Base-by-base conservation (phyloP, 2,113 vertebrate species). In the Triplophysa rosa region DNA sequence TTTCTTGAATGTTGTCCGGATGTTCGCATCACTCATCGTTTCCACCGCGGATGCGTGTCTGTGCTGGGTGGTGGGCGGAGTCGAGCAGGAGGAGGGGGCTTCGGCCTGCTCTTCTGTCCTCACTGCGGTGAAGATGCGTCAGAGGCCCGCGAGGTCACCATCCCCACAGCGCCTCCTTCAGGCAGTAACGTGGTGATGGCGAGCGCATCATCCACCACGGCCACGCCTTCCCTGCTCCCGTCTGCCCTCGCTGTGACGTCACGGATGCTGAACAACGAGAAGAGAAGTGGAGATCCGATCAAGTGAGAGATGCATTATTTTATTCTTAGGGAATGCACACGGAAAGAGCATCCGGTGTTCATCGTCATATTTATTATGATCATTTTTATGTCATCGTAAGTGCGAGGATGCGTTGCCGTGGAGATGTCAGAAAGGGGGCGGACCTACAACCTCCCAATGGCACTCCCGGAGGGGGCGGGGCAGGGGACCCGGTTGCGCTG, bases 51-150 rank as follows among this genome's bases (percentile, higher is more conserved):
- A 66, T 97, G 96, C 9, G 95, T 97, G 80, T 95, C 95, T 0
- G 95, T 96, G 69, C 87, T 97, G 78, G 94, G 95, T 0, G 84
- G 91, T 0, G 91, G 91, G 16, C 90, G 91, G 58, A 88, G 89
- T 78, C 83, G 92, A 21, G n/a, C n/a, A n/a, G 75, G 79, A 2
- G 59, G 77, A 1, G 86, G 87, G 6, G 91, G 88, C 1, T 83
- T 89, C 2, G 96, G 95, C 2, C 91, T 96, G 90, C 92, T 97
- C 37, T 97, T 97, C 90, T 97, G 96, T 81, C 96, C 95, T 2
- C 96, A 97, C 85, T 97, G 96, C 4, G 96, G 96, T 0, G 96
- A 97, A 75, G 95, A 97, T 0, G 96, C 96, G 0, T 95, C 95
- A 0, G 95, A 97, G 83, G 96, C 95, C 2, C 95, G 96, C 74